Conservation (phyloP, 2,888 invertebrate species). For the Drosophila leonis region DNA sequence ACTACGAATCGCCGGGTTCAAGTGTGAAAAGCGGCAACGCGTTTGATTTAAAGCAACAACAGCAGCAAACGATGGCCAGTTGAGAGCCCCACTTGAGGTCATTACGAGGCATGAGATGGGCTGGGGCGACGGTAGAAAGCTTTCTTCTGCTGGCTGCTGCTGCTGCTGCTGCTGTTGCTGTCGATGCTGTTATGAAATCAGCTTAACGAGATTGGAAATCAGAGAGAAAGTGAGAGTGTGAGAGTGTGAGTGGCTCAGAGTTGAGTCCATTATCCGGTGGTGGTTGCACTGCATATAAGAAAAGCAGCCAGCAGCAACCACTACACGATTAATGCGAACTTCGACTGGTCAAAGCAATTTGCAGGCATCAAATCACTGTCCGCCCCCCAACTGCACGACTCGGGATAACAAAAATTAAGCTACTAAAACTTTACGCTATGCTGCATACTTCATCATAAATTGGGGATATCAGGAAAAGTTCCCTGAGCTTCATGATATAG, state of each 20-base stretch:
- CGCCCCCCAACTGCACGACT: conserved; percentile 13
- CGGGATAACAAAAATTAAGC: conserved; percentile 46
- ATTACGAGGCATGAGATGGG: conserved; percentile 31
- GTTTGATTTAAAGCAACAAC: conserved; percentile 77
- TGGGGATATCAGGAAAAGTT: conserved; percentile 56
- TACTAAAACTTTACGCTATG: conserved; percentile 66
- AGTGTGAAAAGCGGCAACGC: conserved; percentile 71
- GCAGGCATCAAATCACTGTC: conserved; percentile 70
- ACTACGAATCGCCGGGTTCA: conserved; percentile 54
- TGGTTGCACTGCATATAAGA: conserved; percentile 47
- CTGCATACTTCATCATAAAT: conserved; percentile 71
- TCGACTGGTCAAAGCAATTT: conserved; percentile 76
- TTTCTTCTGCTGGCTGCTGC: conserved; percentile 23
- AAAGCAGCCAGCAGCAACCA: conserved; percentile 6
- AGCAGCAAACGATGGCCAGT: conserved; percentile 46
- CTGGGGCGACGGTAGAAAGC: background rate
- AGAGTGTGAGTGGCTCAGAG: conserved; percentile 18
- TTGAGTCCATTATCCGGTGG: conserved; percentile 41
- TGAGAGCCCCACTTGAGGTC: conserved; percentile 56
- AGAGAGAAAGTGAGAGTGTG: conserved; percentile 33
- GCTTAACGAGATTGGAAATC: conserved; percentile 79
- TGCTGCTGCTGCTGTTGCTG: conserved; percentile 19
- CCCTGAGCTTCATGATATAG: conserved; percentile 41
- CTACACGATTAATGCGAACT: conserved; percentile 32
- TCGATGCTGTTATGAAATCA: conserved; percentile 75